phyloP scores from a whole-genome alignment of 1,140 invertebrate genomes.

The Pseudomyrmex gracilis region DNA sequence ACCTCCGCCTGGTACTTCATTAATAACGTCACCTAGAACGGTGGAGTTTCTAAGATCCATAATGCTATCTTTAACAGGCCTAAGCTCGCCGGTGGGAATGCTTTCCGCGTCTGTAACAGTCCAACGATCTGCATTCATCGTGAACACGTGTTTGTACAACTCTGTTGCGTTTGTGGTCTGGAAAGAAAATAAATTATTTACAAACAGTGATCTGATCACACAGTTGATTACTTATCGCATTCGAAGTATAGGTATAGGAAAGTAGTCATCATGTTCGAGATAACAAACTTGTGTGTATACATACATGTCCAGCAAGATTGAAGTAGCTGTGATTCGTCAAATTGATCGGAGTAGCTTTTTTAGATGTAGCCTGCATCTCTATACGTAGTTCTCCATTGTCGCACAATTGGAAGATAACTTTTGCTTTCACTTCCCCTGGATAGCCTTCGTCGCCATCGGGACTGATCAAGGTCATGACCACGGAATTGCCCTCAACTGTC shows the following conservation, averaged over 20 bases:
- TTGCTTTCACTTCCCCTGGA: constrained; percentile 91
- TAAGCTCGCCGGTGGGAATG: constrained; percentile 93
- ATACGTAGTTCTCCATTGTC: constrained; percentile 90
- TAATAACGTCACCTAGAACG: constrained; percentile 85
- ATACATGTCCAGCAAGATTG: constrained; percentile 94
- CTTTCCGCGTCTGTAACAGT: constrained; percentile 90
- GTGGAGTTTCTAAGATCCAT: constrained; percentile 87
- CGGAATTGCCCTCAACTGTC: constrained; percentile 65
- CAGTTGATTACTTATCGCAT: neutral
- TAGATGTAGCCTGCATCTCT: constrained; percentile 90
- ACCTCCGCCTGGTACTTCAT: constrained; percentile 85
- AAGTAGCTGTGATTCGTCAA: constrained; percentile 98
- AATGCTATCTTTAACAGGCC: constrained; percentile 86
- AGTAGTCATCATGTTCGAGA: neutral
- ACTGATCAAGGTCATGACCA: constrained; percentile 89
- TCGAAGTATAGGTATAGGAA: neutral
- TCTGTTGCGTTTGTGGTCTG: constrained; percentile 84
- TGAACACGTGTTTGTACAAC: constrained; percentile 91
- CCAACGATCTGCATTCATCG: constrained; percentile 91
- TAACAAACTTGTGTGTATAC: constrained; percentile 55
- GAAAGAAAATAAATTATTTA: constrained; percentile 50
- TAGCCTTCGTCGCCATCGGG: constrained; percentile 95
- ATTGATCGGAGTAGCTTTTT: constrained; percentile 94
- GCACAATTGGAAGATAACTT: constrained; percentile 90
- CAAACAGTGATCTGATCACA: neutral